Conservation (phyloP, 2,113 vertebrate genomes). For the Camarhynchus parvulus region DNA sequence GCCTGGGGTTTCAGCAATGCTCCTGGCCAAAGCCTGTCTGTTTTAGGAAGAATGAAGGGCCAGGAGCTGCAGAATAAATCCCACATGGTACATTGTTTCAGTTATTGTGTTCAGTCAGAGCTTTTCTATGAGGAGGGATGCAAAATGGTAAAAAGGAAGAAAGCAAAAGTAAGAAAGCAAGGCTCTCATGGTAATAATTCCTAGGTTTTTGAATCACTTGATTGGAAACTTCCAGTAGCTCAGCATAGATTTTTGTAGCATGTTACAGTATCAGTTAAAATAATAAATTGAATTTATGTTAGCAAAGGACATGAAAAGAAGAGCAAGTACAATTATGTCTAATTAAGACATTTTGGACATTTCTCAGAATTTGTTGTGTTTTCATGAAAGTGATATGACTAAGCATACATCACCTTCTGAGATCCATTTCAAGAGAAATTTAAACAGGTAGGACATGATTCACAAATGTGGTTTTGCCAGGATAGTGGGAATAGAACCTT, state of each 20-base stretch:
- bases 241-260: background rate
- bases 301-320: background rate
- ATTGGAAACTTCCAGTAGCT: background rate
- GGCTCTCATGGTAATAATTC: background rate
- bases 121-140: background rate
- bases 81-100: background rate
- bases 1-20: background rate
- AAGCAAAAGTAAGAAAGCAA: background rate
- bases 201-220: background rate
- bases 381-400: background rate
- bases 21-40: background rate
- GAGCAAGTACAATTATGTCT: background rate
- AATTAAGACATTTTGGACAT: background rate
- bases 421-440: background rate
- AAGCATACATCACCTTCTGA: background rate
- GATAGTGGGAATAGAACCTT: background rate
- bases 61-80: background rate
- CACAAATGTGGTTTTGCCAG: background rate
- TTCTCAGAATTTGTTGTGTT: background rate
- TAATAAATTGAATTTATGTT: background rate
- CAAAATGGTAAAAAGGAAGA: background rate
- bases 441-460: background rate
- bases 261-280: background rate
- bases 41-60: background rate
- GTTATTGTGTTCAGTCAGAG: accelerated